phyloP scores from a whole-genome alignment of 1,140 invertebrate genomes.

The Trissolcus basalis region DNA sequence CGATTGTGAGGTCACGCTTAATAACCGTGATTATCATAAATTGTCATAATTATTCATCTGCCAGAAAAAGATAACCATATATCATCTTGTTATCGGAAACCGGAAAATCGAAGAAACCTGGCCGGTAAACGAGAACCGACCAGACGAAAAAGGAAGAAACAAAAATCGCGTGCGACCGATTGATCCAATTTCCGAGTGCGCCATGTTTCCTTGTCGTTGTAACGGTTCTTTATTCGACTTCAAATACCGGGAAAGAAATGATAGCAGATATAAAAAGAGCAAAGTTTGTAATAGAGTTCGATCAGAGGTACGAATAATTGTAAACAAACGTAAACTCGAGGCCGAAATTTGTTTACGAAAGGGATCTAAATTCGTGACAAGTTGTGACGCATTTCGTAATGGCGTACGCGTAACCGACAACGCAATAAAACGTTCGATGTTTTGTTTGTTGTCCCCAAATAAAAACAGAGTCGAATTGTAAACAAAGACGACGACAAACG shows the following conservation, averaged over 20 bases:
- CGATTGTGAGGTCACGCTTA: too few species aligned
- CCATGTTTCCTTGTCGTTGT: constrained; percentile 17
- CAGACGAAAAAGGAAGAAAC: background rate
- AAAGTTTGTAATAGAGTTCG: too few species aligned
- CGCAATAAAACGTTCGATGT: constrained; percentile 2
- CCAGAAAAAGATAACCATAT: background rate
- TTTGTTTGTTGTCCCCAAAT: background rate
- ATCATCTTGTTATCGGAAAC: too few species aligned
- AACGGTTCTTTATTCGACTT: constrained; percentile 8
- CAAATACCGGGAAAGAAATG: background rate
- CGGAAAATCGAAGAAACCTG: too few species aligned
- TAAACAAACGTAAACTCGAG: background rate
- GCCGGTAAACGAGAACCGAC: too few species aligned
- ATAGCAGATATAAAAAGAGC: background rate
- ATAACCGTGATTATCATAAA: too few species aligned
- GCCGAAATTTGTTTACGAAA: constrained; percentile 11
- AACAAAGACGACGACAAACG: background rate
- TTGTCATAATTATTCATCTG: too few species aligned
- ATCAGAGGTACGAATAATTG: background rate
- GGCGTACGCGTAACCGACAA: constrained; percentile 15
- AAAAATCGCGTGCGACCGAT: constrained; percentile 10
- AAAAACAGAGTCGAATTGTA: background rate
- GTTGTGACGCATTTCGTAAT: constrained; percentile 36
- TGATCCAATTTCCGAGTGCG: constrained; percentile 31
- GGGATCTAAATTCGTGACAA: constrained; percentile 6